Percentiles rank a stretch among this genome's conserved stretches.
Conservation (phyloP, 2,113 vertebrate genomes). For the Sciurus niger region DNA sequence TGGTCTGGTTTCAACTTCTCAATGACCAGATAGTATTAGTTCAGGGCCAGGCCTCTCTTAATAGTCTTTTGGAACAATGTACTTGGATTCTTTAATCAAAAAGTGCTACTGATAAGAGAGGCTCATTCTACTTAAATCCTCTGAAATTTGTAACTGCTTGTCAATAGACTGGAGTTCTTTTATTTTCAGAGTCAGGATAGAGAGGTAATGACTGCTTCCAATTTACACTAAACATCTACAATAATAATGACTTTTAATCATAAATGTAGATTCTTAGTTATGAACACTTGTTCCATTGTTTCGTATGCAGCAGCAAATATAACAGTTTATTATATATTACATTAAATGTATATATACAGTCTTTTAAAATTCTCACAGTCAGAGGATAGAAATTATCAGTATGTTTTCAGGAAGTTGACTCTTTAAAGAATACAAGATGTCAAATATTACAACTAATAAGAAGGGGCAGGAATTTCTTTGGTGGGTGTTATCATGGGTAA, state of each 20-base stretch:
- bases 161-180: background rate
- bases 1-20: conserved; percentile 8
- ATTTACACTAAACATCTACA: background rate
- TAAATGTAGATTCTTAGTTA: background rate
- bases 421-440: background rate
- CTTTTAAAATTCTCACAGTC: background rate
- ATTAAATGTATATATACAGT: background rate
- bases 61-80: background rate
- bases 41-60: background rate
- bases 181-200: background rate
- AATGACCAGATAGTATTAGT: background rate
- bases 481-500: background rate
- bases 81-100: conserved; percentile 2
- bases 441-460: background rate
- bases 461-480: background rate
- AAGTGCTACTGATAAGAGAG: background rate
- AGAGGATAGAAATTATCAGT: conserved; percentile 3
- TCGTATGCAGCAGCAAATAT: background rate
- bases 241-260: conserved; percentile 15
- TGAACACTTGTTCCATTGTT: background rate
- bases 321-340: background rate
- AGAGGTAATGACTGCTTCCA: background rate
- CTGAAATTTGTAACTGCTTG: background rate
- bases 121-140: background rate
- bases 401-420: background rate